phyloP scores from a whole-genome alignment of 2,113 vertebrate species.

The Shinisaurus crocodilurus region DNA sequence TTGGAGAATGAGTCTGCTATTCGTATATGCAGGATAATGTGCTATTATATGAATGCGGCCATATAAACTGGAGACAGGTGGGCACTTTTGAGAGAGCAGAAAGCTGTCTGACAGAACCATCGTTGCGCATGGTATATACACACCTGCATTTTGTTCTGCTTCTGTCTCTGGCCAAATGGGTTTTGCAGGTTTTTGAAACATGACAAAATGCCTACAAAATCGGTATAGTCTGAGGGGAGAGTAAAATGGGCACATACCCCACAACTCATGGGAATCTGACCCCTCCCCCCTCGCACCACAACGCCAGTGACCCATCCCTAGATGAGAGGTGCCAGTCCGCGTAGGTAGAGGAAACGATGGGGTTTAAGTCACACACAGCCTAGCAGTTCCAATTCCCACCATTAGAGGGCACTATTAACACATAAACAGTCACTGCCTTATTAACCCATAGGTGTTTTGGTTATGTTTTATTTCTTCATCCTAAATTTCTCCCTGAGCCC shows the following conservation, averaged over 20 bases:
- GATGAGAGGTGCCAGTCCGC: neutral
- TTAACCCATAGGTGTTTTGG: neutral
- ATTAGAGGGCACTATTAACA: slow-evolving; percentile 28
- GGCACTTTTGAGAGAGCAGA: neutral
- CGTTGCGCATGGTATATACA: neutral
- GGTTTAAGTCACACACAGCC: neutral
- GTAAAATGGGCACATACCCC: neutral
- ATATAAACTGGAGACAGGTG: neutral
- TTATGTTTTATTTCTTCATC: neutral
- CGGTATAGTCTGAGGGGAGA: neutral
- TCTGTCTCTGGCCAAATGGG: neutral
- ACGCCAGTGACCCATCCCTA: neutral
- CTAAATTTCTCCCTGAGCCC: neutral
- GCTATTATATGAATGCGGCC: neutral
- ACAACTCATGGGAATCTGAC: too few relatives aligned
- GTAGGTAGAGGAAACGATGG: neutral
- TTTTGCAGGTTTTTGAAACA: neutral
- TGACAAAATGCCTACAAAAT: neutral
- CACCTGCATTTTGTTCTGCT: neutral
- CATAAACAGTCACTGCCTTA: neutral
- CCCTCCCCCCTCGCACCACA: neutral
- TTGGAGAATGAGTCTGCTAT: neutral
- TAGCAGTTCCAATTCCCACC: neutral
- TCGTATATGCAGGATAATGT: neutral
- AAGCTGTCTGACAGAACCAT: neutral